Evolutionary conservation across 2,888 invertebrate species (phyloP), one percentile per base, ranked within the genome.

Genomic region (Xanthia icteritia): DNA sequence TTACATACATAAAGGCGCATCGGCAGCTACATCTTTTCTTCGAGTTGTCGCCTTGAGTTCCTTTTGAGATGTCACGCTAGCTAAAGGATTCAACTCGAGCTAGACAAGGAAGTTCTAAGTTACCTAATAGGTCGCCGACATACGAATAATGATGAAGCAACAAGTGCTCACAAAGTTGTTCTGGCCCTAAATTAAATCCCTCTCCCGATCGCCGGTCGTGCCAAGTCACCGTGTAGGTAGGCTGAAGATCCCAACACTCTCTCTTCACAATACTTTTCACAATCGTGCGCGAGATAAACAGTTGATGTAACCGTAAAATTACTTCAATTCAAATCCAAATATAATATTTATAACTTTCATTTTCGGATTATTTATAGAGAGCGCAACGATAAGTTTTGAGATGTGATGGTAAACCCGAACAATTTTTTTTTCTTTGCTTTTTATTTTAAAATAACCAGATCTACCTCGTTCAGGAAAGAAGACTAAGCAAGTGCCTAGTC

Each of bases 221-320:
- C 42, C 39, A 27, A 17, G 23, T 58, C 45, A n/a, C 2, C 51
- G 36, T 65, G 51, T 60, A 54, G 36, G 45, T 23, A 60, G 42
- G 39, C 56, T n/a, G 27, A 67, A 48, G 54, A 17, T n/a, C 20
- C 20, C 54, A 65, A 72, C 60, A 66, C 76, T 56, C 69, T 79
- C 80, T 82, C 39, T 39, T 42, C 13, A 4, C 31, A 58, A 72
- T 70, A 27, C 48, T 75, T 74, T 72, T 82, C 39, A 68, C 36
- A 82, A 83, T 84, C 81, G 83, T 84, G 81, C 74, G 60, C 78
- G n/a, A 75, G 66, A 64, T 73, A 73, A 84, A 76, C 63, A 75
- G 70, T 76, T 79, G 74, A 76, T 75, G 67, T 73, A 77, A 84
- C 83, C 83, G 74, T 83, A 61, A 81, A 84, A 81, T 81, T 81